Evolutionary conservation across 2,113 vertebrate genomes (phyloP), one percentile per base, ranked within the genome.

Genomic region (Osmerus eperlanus): DNA sequence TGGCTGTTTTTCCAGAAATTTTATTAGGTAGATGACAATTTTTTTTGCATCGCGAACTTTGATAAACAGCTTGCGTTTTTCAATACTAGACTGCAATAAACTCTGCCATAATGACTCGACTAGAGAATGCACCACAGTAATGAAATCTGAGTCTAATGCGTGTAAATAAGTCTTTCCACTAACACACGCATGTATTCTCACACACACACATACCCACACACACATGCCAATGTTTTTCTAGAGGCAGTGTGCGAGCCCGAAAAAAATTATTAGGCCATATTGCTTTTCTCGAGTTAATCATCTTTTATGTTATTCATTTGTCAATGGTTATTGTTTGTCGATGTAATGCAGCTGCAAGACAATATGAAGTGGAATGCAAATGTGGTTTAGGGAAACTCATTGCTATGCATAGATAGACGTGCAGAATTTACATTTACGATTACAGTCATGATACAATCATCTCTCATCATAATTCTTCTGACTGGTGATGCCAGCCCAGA

Each of bases 251-350:
- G 72, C 65, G 75, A 71, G 76, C 77, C 0, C 58, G 2, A 71
- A 61, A 81, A 83, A 88, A 88, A 89, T 89, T 73, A 86, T 83
- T 77, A 58, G 28, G 75, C 67, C 76, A 82, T 83, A 85, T 85
- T 86, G 83, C 83, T 87, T 89, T 80, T 83, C 76, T 81, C 71
- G 84, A 89, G 84, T 90, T 90, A 91, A 90, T 92, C 85, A 90
- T 90, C 85, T 85, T 88, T 87, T 88, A 89, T 86, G 87, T 86
- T 87, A 70, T 85, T 87, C 83, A 88, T 90, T 90, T 88, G 88
- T 90, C 88, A 86, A 15, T 69, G 80, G 83, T 87, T 89, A 89
- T 90, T 91, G 88, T 90, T 89, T 86, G 84, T 85, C 85, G 80
- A 79, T 84, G 79, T 86, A 82, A 83, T 84, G 83, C 83, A 71